Evolutionary conservation across 2,113 vertebrate species (phyloP).

Genomic region (Festucalex cinctus): DNA sequence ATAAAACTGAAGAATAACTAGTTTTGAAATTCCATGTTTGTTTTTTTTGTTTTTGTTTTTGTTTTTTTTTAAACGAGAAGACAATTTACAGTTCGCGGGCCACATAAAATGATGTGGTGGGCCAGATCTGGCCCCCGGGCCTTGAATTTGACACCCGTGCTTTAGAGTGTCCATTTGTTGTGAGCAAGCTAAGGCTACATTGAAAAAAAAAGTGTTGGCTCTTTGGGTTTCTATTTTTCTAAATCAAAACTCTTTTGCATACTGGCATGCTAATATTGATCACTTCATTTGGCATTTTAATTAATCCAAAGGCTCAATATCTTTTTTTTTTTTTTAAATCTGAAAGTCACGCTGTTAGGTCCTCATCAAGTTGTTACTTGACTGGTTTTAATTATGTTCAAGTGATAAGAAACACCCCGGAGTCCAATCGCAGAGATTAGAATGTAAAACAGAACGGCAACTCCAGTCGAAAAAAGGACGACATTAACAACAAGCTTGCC

Average conservation of each 20-base stretch:
- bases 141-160: too few species aligned
- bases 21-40: too few species aligned
- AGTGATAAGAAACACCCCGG: neutral
- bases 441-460: neutral
- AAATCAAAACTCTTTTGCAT: neutral
- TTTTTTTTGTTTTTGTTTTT: too few species aligned
- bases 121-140: too few species aligned
- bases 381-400: neutral
- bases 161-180: too few species aligned
- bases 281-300: neutral
- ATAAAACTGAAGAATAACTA: too few species aligned
- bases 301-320: neutral
- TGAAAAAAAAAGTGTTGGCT: too few species aligned
- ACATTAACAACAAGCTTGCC: neutral
- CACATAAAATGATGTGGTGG: too few species aligned
- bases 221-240: too few species aligned
- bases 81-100: too few species aligned
- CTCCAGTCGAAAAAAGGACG: neutral
- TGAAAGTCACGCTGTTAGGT: neutral
- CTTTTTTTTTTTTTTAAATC: neutral
- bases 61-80: too few species aligned
- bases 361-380: neutral
- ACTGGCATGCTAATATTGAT: neutral
- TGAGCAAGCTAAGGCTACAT: too few species aligned
- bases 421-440: neutral